Evolutionary conservation across 2,113 vertebrate species (phyloP).

Genomic region (Gobius niger): DNA sequence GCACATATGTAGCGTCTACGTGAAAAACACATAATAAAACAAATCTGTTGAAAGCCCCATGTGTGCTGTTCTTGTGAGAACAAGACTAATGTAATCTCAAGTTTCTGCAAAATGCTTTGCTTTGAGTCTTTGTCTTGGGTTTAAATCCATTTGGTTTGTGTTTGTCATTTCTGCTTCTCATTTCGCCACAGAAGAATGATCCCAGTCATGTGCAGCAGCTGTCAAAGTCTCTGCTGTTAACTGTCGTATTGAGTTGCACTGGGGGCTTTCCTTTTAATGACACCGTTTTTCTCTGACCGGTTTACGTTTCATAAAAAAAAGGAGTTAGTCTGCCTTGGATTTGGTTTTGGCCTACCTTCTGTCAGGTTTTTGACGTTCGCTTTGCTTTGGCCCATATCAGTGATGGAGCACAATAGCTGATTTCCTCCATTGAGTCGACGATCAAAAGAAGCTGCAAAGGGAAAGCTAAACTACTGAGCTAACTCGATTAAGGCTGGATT

Average conservation of each 20-base stretch:
- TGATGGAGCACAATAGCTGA: neutral
- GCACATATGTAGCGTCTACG: neutral
- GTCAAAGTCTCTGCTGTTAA: neutral
- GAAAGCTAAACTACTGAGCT: neutral
- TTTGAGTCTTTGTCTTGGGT: neutral
- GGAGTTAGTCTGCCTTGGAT: neutral
- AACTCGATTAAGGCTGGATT: neutral
- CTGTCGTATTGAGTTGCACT: neutral
- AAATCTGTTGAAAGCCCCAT: neutral
- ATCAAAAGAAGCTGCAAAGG: neutral
- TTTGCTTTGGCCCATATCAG: neutral
- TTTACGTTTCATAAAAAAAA: neutral
- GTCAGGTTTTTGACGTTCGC: neutral
- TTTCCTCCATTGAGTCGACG: neutral
- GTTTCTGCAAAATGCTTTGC: neutral
- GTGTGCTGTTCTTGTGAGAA: neutral
- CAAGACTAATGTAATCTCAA: neutral
- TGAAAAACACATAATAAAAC: neutral
- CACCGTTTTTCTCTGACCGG: neutral
- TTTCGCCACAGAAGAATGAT: neutral
- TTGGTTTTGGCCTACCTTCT: neutral
- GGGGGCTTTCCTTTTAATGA: slow-evolving; percentile 9
- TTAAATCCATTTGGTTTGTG: slow-evolving; percentile 3
- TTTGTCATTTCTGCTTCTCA: neutral
- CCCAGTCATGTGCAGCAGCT: slow-evolving; percentile 7